phyloP scores from a whole-genome alignment of 1,140 invertebrate genomes.

The Triops longicaudatus region DNA sequence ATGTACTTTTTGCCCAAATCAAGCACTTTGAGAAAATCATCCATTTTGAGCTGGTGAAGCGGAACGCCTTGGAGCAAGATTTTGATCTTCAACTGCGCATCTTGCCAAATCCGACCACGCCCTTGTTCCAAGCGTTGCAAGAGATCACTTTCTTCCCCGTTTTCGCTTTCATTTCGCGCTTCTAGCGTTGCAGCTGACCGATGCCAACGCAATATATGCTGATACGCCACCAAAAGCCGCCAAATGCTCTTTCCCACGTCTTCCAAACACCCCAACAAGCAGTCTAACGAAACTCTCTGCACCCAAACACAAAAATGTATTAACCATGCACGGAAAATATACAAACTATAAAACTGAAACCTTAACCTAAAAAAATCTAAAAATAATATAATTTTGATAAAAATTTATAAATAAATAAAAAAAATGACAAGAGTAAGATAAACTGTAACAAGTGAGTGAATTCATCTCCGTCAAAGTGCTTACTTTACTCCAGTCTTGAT shows the following conservation, averaged over 20 bases:
- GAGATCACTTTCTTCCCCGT: conserved; percentile 30
- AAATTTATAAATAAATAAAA: too few species aligned
- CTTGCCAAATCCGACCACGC: conserved; percentile 78
- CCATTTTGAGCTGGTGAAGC: conserved; percentile 78
- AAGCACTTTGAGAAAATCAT: conserved; percentile 86
- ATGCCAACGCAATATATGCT: conserved; percentile 73
- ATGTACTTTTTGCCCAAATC: conserved; percentile 68
- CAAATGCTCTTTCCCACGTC: conserved; percentile 75
- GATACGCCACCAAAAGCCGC: conserved; percentile 70
- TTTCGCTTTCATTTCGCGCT: background rate
- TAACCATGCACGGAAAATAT: too few species aligned
- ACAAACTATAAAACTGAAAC: too few species aligned
- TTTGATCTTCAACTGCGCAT: conserved; percentile 84
- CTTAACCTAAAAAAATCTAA: too few species aligned
- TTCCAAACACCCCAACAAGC: conserved; percentile 68
- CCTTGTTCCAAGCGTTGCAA: conserved; percentile 81
- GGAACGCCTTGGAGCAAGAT: conserved; percentile 65
- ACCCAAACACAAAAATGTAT: conserved; percentile 31
- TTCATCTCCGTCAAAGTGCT: too few species aligned
- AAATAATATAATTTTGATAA: too few species aligned
- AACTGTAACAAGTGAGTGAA: too few species aligned
- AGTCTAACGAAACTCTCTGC: conserved; percentile 49
- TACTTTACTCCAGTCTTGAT: conserved; percentile 20
- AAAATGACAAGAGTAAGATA: too few species aligned
- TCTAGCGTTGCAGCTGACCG: conserved; percentile 22